These are phyloP conservation scores for Caenorhabditis tropicalis DNA, from an alignment of 1,140 invertebrate species.

Conservation along the genomic window DNA sequence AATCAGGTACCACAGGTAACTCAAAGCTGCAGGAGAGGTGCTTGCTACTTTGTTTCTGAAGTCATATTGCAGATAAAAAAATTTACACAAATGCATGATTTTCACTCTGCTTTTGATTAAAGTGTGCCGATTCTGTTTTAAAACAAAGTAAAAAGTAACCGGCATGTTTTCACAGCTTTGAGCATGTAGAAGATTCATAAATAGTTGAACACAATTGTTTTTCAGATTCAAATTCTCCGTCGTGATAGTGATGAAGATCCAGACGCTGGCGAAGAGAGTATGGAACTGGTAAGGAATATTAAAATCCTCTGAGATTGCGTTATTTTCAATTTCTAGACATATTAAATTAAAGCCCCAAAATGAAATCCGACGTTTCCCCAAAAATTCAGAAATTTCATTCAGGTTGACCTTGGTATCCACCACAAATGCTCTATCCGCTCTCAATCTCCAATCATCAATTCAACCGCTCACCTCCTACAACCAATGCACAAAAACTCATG, in stretches of 20 bases:
- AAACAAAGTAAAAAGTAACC: background rate
- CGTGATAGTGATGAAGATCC: constrained; percentile 47
- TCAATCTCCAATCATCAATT: constrained; percentile 39
- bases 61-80: too few relatives aligned
- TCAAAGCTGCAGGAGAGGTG: background rate
- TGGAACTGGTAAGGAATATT: constrained; percentile 44
- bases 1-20: constrained; percentile 52
- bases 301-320: background rate
- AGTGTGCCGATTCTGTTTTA: background rate
- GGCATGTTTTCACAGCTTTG: constrained; percentile 7
- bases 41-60: too few relatives aligned
- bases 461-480: constrained; percentile 2
- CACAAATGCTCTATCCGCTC: constrained; percentile 44
- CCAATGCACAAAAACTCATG: constrained; percentile 43
- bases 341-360: too few relatives aligned
- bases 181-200: background rate
- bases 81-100: background rate
- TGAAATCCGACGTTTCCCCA: too few relatives aligned
- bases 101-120: background rate
- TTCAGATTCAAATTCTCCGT: constrained; percentile 51
- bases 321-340: too few relatives aligned
- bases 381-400: too few relatives aligned
- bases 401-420: constrained; percentile 52
- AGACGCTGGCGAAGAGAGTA: constrained; percentile 48
- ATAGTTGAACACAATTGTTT: background rate